Evolutionary conservation across 2,797 vertebrate species (phyloP), one percentile per base, ranked within the genome.

Genomic region (Xiphophorus birchmanni): DNA sequence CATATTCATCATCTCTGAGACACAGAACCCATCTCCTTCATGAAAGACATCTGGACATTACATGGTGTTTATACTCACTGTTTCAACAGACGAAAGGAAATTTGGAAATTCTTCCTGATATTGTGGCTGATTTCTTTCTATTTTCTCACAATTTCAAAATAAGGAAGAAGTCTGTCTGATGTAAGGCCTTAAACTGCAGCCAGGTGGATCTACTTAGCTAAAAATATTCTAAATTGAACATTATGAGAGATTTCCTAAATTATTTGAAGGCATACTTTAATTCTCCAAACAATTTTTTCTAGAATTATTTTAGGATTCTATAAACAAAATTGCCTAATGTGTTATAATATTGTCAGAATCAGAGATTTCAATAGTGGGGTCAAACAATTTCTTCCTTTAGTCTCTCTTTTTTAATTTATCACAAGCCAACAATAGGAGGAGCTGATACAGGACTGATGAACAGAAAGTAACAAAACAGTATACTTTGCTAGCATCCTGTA

Each of bases 361-460:
- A 11, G 17, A 15, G 63, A 18, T 67, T 35, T 42, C 9, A 69
- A 12, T 65, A 3, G 35, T 37, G 63, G 6, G 17, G 78, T 83
- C 85, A 82, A 80, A 81, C 32, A 42, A 35, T 26, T 75, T 73
- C 23, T 40, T 29, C 67, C 63, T 80, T 44, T 29, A 63, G 2
- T 67, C 15, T 23, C 79, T 71, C 17, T 81, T 82, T 47, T 81
- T 80, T 44, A 60, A 82, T 77, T 75, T 11, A 83, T 79, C 65
- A 78, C 76, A 75, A 84, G 80, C 58, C 63, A 80, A 73, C 54
- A 84, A 23, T 63, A 71, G 65, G 35, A 65, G 18, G 9, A 80
- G 29, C 73, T 83, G 72, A 77, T 83, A 65, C 2, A 13, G 11
- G 75, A 6, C 42, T 58, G 83, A 91, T 86, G 88, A 84, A 81